Evolutionary conservation across 2,113 vertebrate species (phyloP).

Genomic region (Scolopax mira): DNA sequence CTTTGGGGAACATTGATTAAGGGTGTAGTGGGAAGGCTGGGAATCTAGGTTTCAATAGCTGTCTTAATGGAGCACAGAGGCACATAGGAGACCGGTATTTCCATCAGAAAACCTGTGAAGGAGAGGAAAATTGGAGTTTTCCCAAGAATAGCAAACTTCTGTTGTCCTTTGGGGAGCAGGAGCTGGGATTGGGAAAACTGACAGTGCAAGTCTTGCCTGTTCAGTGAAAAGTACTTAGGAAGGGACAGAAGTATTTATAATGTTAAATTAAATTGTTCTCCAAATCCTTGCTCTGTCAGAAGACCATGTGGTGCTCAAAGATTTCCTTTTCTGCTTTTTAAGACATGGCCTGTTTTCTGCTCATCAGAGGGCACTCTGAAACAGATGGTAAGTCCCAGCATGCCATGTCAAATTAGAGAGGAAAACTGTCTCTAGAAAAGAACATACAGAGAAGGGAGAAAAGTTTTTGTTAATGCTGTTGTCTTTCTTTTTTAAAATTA

Average conservation of each 20-base stretch:
- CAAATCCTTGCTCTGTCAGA: background rate
- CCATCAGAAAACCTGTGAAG: background rate
- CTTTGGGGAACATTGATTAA: background rate
- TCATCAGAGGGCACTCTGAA: background rate
- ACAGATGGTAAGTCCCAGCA: conserved; percentile 3
- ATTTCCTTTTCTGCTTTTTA: background rate
- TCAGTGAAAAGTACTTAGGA: background rate
- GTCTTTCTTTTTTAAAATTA: background rate
- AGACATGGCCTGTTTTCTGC: background rate
- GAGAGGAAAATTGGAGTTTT: background rate
- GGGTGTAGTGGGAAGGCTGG: background rate
- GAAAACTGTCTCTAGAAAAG: conserved; percentile 2
- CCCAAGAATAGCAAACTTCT: background rate
- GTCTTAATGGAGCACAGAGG: background rate
- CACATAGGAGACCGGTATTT: background rate
- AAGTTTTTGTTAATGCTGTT: background rate
- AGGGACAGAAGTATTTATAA: background rate
- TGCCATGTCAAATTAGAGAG: conserved; percentile 42
- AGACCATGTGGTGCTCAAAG: background rate
- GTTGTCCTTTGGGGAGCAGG: background rate
- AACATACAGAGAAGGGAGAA: background rate
- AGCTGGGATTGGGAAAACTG: background rate
- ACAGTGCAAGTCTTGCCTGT: background rate
- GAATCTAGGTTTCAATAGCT: background rate
- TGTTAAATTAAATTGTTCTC: conserved; percentile 5